These are phyloP conservation scores for Agapornis canus DNA, from an alignment of 2,797 vertebrate genomes.

Conservation along the genomic window DNA sequence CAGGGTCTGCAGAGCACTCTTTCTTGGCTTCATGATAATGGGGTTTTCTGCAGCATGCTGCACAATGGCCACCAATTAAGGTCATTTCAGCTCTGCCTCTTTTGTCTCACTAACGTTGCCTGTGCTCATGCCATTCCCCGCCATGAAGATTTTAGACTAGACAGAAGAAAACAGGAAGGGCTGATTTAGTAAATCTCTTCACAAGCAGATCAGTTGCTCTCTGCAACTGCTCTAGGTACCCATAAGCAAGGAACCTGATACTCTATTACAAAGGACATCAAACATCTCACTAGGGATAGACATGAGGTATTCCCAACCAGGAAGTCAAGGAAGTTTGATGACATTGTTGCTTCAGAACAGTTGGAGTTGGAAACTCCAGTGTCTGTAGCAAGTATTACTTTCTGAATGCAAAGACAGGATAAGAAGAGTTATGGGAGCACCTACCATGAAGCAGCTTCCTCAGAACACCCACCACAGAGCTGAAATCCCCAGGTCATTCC, in stretches of 20 bases:
- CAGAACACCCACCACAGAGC: not conserved
- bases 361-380: not conserved
- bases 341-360: not conserved
- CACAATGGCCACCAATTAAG: fast-evolving
- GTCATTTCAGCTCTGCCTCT: not conserved
- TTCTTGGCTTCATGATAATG: not conserved
- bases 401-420: not conserved
- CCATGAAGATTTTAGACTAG: not conserved
- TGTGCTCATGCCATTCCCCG: not conserved
- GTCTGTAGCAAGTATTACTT: not conserved
- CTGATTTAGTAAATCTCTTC: not conserved
- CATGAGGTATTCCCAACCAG: not conserved
- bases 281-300: not conserved
- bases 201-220: not conserved
- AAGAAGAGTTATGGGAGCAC: not conserved
- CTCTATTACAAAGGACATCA: not conserved
- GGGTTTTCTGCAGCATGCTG: not conserved
- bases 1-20: not conserved
- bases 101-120: not conserved
- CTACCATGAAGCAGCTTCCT: not conserved
- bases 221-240: not conserved
- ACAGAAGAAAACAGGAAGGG: not conserved
- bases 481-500: not conserved
- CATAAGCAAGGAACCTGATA: not conserved
- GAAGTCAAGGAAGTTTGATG: not conserved